Conservation (phyloP, 2,113 vertebrate genomes). For the Dasyornis broadbenti region DNA sequence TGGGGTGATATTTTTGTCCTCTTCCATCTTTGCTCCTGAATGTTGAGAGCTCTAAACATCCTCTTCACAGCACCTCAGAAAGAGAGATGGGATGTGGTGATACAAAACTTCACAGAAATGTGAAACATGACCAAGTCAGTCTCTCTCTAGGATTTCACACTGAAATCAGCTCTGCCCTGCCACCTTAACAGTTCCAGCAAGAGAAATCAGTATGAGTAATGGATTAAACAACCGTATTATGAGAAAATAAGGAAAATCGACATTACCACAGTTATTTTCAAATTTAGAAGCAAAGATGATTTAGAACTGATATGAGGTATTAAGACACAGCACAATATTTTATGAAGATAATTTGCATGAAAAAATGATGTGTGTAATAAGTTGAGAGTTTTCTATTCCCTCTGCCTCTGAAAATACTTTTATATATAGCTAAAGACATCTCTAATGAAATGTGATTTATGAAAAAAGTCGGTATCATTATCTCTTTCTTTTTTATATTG, state of each 20-base stretch:
- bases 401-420: neutral
- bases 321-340: neutral
- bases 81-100: neutral
- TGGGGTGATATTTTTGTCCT: neutral
- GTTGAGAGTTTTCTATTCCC: neutral
- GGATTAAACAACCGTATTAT: neutral
- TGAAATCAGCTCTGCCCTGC: neutral
- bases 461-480: neutral
- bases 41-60: neutral
- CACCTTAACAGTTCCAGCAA: neutral
- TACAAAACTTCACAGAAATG: neutral
- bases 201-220: neutral
- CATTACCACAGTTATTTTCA: neutral
- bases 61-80: neutral
- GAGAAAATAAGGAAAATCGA: neutral
- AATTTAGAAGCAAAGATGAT: neutral
- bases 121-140: neutral
- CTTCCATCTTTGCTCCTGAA: neutral
- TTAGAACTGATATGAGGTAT: neutral
- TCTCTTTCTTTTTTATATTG: neutral
- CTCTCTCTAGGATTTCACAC: neutral
- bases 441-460: neutral
- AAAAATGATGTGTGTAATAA: neutral
- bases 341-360: neutral
- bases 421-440: neutral